Evolutionary conservation across 2,888 invertebrate species (phyloP), one percentile per base, ranked within the genome.

Genomic region (Linyphia triangularis): DNA sequence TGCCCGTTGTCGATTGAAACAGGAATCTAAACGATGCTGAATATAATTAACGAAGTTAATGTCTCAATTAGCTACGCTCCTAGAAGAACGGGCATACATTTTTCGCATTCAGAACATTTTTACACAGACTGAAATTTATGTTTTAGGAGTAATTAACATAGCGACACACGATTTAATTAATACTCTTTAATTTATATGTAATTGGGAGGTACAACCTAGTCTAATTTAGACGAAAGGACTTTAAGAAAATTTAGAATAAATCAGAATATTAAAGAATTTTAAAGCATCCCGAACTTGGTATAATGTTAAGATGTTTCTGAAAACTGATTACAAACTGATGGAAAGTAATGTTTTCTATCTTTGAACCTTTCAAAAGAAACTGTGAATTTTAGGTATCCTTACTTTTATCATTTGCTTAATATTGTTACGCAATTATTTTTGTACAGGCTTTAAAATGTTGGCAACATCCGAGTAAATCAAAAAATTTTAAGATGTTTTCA

Each of bases 31-130:
- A 65, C 51, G 65, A 22, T 67, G 51, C 40, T 28, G 78, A 79
- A 82, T 72, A 82, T 82, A 83, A 83, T 83, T 83, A 83, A 73
- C 72, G 63, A 61, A 63, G 73, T 63, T 73, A 83, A 83, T 73
- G 33, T 73, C 73, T 83, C 83, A 83, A 83, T 83, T 83, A 73
- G 37, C 63, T 33, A n/a, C 19, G 43, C 43, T 26, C 24, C 65
- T 26, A 22, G 22, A 81, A 70, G 37, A 28, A 65, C 30, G 51
- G 57, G 69, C 69, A 81, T 43, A 67, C 43, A 77, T 61, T 61
- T 77, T 77, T 26, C 37, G 61, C 30, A 63, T 63, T 61, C 37
- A 61, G 77, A 33, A 77, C 61, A 77, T 77, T 77, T 77, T 77
- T 77, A 30, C 77, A 61, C 37, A 30, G 24, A 59, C 61, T 40